These are phyloP conservation scores for Gibbula magus DNA, from an alignment of 2,888 invertebrate genomes.

Conservation along the genomic window DNA sequence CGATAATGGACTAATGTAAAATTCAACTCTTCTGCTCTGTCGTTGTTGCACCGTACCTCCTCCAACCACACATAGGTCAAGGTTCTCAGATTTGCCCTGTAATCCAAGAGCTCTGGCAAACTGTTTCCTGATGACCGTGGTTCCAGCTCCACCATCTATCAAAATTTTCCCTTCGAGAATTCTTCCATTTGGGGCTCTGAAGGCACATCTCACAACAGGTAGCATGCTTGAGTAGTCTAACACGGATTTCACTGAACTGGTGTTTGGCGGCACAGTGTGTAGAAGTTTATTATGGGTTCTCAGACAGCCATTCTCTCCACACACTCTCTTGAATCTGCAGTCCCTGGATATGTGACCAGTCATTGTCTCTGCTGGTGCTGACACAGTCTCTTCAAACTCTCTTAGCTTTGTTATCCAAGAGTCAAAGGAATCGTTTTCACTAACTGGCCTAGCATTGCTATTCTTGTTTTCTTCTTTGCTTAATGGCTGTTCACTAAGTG, in stretches of 20 bases:
- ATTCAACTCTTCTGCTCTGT: slow-evolving; percentile 19
- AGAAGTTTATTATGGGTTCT: slow-evolving; percentile 17
- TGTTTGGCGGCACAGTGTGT: slow-evolving; percentile 22
- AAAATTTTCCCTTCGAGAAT: slow-evolving; percentile 19
- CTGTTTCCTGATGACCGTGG: slow-evolving; percentile 10
- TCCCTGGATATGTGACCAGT: neutral
- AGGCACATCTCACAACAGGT: slow-evolving; percentile 25
- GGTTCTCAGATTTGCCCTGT: no score
- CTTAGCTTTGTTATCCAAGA: no score
- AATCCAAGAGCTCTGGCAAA: no score
- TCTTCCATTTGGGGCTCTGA: slow-evolving; percentile 25
- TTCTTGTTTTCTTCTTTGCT: no score
- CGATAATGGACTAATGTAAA: neutral
- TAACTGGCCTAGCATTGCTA: no score
- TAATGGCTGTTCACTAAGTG: no score
- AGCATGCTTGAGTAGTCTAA: slow-evolving; percentile 16
- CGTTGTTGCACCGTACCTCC: neutral
- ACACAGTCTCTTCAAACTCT: no score
- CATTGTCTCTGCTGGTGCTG: no score
- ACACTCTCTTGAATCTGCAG: neutral
- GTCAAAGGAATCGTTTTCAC: no score
- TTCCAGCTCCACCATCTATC: slow-evolving; percentile 29
- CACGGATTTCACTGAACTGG: neutral
- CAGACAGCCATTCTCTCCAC: neutral
- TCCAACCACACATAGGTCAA: neutral